Evolutionary conservation across 2,113 vertebrate genomes (phyloP).

Genomic region (Crotalus helleri): DNA sequence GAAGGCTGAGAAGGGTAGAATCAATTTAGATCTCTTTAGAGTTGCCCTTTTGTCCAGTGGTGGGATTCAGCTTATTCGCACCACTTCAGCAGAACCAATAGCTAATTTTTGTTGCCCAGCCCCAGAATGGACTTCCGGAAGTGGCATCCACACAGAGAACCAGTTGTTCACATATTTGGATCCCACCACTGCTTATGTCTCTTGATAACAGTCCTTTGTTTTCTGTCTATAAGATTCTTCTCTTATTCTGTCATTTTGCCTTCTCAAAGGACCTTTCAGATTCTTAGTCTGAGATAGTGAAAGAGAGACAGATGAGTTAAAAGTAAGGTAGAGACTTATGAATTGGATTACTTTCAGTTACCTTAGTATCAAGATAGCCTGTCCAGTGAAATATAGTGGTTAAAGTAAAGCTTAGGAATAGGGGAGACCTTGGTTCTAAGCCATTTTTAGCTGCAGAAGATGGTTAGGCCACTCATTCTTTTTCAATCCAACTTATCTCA

Average conservation of each 20-base stretch:
- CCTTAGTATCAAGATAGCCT: constrained; percentile 19
- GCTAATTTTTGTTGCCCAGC: no score
- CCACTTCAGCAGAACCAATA: no score
- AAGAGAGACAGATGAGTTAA: constrained; percentile 40
- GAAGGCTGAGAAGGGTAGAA: background rate
- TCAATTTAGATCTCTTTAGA: background rate
- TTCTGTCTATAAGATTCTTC: background rate
- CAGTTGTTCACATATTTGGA: no score
- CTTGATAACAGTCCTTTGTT: background rate
- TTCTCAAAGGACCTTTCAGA: constrained; percentile 53
- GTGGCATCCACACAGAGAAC: no score
- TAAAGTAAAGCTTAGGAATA: no score
- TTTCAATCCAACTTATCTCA: background rate
- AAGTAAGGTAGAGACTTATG: constrained; percentile 26
- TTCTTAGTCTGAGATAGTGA: constrained; percentile 33
- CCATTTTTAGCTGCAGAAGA: background rate
- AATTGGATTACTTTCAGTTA: constrained; percentile 45
- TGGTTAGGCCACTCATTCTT: background rate
- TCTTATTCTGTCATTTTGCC: constrained; percentile 5
- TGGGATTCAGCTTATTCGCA: no score
- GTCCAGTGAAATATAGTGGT: background rate
- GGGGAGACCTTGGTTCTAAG: background rate
- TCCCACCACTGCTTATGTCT: background rate
- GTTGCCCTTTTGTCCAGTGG: background rate
- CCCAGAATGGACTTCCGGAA: no score